Evolutionary conservation across 2,113 vertebrate genomes (phyloP).

Genomic region (Callocephalon fimbriatum): DNA sequence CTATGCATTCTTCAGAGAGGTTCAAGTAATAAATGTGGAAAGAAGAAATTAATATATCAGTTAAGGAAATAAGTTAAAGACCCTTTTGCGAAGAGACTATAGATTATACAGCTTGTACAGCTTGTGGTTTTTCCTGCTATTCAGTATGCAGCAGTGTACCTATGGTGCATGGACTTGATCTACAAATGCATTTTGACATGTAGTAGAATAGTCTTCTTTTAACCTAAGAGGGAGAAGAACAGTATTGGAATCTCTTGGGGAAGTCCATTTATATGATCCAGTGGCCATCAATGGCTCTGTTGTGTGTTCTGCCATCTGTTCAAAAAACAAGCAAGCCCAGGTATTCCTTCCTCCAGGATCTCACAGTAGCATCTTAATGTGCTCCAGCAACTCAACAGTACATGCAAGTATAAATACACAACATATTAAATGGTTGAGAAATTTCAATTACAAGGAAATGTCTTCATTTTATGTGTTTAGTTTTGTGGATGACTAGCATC

Average conservation of each 20-base stretch:
- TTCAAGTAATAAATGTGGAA: background rate
- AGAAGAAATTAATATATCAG: background rate
- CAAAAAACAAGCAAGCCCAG: background rate
- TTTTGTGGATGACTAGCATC: background rate
- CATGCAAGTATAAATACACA: fast-evolving
- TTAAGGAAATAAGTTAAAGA: background rate
- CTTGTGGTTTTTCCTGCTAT: background rate
- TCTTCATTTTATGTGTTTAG: background rate
- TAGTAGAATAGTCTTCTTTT: background rate
- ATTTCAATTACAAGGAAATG: background rate
- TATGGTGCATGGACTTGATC: background rate
- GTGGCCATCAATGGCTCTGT: background rate
- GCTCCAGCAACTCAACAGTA: background rate
- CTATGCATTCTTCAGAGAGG: background rate
- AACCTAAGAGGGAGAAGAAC: background rate
- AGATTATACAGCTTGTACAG: background rate
- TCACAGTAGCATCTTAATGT: background rate
- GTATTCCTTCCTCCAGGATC: background rate
- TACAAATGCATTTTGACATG: background rate
- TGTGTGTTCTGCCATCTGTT: background rate
- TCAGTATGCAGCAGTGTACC: background rate
- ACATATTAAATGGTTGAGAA: background rate
- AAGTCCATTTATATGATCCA: background rate
- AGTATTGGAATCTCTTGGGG: background rate
- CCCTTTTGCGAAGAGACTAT: background rate